A percentile compares a stretch with the other conserved stretches of the same genome.
Evolutionary conservation across 2,797 vertebrate species (phyloP).

Genomic region (Oceanodroma leucorhoa): DNA sequence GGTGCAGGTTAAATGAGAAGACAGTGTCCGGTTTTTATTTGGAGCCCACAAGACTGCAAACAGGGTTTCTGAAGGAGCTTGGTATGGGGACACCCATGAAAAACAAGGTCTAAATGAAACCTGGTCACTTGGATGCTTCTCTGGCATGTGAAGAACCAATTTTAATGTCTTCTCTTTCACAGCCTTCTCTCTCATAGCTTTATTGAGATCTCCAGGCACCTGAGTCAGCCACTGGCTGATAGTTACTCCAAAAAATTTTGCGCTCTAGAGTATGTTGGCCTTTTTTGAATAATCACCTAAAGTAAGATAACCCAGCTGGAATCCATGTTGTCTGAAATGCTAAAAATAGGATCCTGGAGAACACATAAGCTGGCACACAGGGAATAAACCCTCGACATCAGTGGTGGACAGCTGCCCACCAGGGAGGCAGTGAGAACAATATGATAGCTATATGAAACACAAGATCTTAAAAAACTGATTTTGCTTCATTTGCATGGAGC

Average conservation of each 20-base stretch:
- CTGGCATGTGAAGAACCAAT: background rate
- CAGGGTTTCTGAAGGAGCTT: background rate
- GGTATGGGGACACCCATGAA: background rate
- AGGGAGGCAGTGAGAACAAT: background rate
- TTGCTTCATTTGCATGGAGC: background rate
- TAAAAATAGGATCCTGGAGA: background rate
- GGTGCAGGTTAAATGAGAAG: background rate
- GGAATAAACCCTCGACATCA: background rate
- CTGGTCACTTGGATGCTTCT: background rate
- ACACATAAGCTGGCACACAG: background rate
- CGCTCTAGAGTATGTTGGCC: fast-evolving
- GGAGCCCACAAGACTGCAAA: background rate
- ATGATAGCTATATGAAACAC: background rate
- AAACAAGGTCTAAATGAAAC: background rate
- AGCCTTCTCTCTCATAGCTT: background rate
- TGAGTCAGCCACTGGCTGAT: background rate
- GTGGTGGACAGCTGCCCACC: background rate
- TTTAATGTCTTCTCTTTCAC: background rate
- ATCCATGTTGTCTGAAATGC: background rate
- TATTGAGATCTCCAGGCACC: background rate
- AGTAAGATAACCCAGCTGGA: background rate
- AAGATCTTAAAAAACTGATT: background rate
- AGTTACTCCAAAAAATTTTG: background rate
- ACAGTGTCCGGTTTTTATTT: background rate
- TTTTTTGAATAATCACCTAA: background rate